Evolutionary conservation across 2,888 invertebrate genomes (phyloP), one percentile per base, ranked within the genome.

Genomic region (Gymnocheta viridis): DNA sequence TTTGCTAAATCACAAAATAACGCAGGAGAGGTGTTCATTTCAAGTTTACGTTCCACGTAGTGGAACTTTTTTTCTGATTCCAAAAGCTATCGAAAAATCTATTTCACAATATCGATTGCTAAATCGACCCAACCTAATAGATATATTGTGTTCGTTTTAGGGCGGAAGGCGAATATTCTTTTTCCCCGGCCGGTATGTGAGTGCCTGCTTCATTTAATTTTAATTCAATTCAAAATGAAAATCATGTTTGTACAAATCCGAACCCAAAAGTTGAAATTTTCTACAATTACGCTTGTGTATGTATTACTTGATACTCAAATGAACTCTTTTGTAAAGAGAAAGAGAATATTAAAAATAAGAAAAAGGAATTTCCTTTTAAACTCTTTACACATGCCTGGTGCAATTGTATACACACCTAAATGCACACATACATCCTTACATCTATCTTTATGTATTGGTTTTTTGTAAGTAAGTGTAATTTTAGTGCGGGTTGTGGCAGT

Each of bases 321-420:
- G 35, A 41, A 51, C 7, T 62, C n/a, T 51, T 51, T 38, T 51
- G 3, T 14, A 19, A 12, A 66, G 44, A 17, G 22, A 47, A 58
- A 64, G 22, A 44, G 27, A n/a, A 58, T 44, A 44, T 38, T 49
- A 19, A 29, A 51, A 58, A 69, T 5, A 19, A 69, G 29, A 44
- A 19, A 38, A 76, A 38, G n/a, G 19, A 29, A 12, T 7, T 51
- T 62, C n/a, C n/a, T 10, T 60, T 35, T 47, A 58, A 49, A 69
- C 29, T 32, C n/a, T 62, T 62, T 51, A 32, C 17, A 35, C 14
- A 24, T n/a, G 24, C 35, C 2, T 3, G 12, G 12, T 73, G 22
- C 9, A 0, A 24, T 7, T 2, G 3, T n/a, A n/a, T 7, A 10
- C 14, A 69, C 49, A 54, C 4, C 22, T 35, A 14, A 2, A 17